Evolutionary conservation across 2,888 invertebrate genomes (phyloP).

Genomic region (Conus canariensis): DNA sequence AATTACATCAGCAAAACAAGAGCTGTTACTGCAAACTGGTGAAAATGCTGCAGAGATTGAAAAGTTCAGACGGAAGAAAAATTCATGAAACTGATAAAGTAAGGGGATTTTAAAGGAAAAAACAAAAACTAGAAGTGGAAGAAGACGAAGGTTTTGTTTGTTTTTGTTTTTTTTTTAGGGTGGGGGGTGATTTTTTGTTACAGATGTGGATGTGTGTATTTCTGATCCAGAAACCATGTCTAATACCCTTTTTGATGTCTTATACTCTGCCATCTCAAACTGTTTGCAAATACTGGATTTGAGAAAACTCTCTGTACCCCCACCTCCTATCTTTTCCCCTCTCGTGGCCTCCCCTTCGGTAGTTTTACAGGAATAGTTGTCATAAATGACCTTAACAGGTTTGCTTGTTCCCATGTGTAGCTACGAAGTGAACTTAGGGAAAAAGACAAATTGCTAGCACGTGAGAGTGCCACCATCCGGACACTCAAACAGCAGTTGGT

Average conservation of each 20-base stretch:
- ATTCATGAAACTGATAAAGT: no score
- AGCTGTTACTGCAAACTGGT: no score
- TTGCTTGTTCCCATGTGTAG: conserved; percentile 53
- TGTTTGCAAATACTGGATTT: no score
- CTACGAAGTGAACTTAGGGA: conserved; percentile 67
- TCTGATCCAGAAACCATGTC: background rate
- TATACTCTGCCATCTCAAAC: background rate
- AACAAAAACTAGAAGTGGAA: no score
- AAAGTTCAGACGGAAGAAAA: no score
- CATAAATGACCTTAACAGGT: background rate
- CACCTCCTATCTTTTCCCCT: background rate
- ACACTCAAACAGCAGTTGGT: conserved; percentile 72
- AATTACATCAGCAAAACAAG: no score
- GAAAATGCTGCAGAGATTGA: no score
- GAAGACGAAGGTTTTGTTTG: no score
- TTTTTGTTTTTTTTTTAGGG: no score
- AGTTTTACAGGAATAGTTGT: background rate
- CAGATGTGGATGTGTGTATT: background rate
- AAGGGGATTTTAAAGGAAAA: no score
- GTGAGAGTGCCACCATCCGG: conserved; percentile 69
- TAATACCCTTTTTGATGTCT: background rate
- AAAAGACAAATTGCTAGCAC: conserved; percentile 70
- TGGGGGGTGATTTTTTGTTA: no score
- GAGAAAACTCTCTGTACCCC: no score
- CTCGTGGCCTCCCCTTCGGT: background rate